Evolutionary conservation across 2,888 invertebrate species (phyloP).

Genomic region (Sminthurinus aureus): DNA sequence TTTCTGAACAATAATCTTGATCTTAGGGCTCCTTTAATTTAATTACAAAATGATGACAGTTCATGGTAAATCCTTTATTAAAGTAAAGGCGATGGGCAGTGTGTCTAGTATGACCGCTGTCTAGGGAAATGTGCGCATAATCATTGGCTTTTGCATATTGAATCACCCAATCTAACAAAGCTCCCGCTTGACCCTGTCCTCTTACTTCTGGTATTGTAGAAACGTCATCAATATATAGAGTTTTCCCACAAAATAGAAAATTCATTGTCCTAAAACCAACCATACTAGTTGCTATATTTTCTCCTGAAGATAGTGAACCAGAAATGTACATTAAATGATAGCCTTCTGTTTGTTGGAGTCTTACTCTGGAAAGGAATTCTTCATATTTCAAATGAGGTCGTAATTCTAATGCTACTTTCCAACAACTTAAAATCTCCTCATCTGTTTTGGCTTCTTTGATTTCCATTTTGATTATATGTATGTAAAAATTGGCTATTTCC

Average conservation of each 20-base stretch:
- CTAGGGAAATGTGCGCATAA: constrained; percentile 46
- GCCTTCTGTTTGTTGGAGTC: constrained; percentile 39
- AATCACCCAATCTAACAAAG: constrained; percentile 46
- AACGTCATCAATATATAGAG: constrained; percentile 52
- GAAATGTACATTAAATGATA: constrained; percentile 50
- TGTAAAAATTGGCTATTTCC: background rate
- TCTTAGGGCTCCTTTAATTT: background rate
- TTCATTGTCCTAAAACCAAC: constrained; percentile 44
- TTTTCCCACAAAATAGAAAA: constrained; percentile 48
- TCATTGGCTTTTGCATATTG: constrained; percentile 45
- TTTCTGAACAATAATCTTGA: too few relatives aligned
- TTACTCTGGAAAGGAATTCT: constrained; percentile 36
- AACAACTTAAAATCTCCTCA: constrained; percentile 47
- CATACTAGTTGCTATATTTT: too few relatives aligned
- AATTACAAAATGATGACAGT: constrained; percentile 47
- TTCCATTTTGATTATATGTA: constrained; percentile 14
- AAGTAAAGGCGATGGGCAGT: constrained; percentile 55
- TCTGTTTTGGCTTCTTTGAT: constrained; percentile 47
- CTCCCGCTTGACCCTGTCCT: constrained; percentile 49
- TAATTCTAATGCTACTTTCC: constrained; percentile 38
- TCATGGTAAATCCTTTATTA: constrained; percentile 48
- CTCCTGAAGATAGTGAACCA: constrained; percentile 1
- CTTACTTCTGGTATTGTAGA: constrained; percentile 35
- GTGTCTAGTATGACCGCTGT: constrained; percentile 46
- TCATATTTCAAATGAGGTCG: constrained; percentile 46